Base-by-base conservation (phyloP, 1,140 invertebrate genomes). In the Hylaeus anthracinus region DNA sequence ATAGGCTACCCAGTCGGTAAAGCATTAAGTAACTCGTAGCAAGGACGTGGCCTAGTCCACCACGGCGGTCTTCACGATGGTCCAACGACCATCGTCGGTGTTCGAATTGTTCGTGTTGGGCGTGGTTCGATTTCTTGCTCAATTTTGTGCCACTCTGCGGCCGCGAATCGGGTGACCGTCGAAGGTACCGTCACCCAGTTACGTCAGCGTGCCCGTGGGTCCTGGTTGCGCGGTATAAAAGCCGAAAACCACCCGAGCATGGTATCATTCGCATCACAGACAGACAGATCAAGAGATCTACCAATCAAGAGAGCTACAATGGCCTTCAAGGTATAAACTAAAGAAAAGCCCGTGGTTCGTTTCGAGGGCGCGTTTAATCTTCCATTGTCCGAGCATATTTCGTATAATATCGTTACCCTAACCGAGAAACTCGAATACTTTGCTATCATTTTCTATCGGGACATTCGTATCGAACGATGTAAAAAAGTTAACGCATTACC, bases 51-150 rank as follows among this genome's bases (percentile, higher is more conserved):
- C 82, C 85, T 87, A 87, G 82, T 87, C 60, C 73, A 61, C 56
- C 63, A 6, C 65, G 53, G 72, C 45, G 65, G 64, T 48, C 67
- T 70, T 9, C 77, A 64, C 61, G 53, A 70, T 78, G 65, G 56
- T 80, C 55, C 73, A 15, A 58, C 74, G 26, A 39, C 55, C 70
- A 74, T 83, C 56, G 61, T 67, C 66, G 37, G 37, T 43, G 73
- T 70, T 65, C 76, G 70, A 83, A 72, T 86, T 67, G 74, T 73
- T 85, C 83, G 74, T 61, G 53, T 77, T 88, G 86, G 86, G 86
- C 77, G 86, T 88, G 86, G 86, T 84, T 66, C 83, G 74, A 81
- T 88, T 85, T 87, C 86, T 88, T 88, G 86, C 86, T 81, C 83
- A 88, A 88, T 87, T 87, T 88, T 71, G 66, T 63, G 60, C 71